These are phyloP conservation scores for Pristionchus exspectatus DNA, from an alignment of 2,888 invertebrate genomes.

Conservation along the genomic window DNA sequence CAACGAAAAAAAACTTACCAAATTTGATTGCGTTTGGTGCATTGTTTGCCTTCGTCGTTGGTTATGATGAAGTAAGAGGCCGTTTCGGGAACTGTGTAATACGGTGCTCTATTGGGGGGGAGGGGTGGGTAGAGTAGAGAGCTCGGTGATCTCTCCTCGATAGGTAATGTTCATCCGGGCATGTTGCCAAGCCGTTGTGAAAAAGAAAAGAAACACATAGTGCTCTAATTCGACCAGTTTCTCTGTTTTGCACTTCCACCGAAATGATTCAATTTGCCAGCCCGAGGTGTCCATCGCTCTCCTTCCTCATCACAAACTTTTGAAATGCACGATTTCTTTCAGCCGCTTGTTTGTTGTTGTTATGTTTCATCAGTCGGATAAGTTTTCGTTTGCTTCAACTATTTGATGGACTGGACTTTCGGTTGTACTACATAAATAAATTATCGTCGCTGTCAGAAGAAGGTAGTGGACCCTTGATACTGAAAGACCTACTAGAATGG, in stretches of 20 bases:
- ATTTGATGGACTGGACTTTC: neutral
- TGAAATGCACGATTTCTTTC: conserved; percentile 9
- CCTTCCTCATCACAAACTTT: neutral
- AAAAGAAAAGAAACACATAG: neutral
- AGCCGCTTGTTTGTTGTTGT: neutral
- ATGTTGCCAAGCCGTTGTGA: no score
- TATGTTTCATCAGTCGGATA: neutral
- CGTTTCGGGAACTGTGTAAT: no score
- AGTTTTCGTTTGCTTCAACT: neutral
- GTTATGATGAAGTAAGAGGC: no score
- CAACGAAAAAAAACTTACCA: no score
- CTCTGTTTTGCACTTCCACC: neutral
- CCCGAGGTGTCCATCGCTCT: neutral
- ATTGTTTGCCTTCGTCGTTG: no score
- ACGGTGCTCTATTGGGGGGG: no score
- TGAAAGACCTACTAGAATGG: neutral
- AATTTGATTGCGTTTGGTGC: no score
- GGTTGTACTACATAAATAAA: no score
- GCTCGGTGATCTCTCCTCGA: no score
- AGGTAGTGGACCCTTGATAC: neutral
- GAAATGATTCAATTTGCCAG: conserved; percentile 21
- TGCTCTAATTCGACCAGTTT: neutral
- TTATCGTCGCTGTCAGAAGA: no score
- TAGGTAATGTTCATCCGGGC: no score
- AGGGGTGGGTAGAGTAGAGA: no score